These are phyloP conservation scores for Hippoglossus hippoglossus DNA, from an alignment of 2,797 vertebrate species.

Conservation along the genomic window DNA sequence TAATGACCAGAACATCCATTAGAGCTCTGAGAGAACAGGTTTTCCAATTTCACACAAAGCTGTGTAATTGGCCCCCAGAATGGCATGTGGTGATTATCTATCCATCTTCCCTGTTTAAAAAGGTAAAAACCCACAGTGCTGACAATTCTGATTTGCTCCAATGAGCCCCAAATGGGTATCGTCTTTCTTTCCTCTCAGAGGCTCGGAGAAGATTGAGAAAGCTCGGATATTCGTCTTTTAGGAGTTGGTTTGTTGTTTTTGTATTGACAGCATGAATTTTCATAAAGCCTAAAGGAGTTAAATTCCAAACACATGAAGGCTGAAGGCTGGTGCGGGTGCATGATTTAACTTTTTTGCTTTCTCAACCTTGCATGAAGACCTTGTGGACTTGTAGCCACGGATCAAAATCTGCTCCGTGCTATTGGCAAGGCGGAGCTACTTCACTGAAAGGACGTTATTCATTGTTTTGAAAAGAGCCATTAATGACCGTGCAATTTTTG, in stretches of 20 bases:
- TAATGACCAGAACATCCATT: constrained; percentile 98
- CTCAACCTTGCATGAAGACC: constrained; percentile 35
- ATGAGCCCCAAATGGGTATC: constrained; percentile 75
- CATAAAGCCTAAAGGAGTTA: constrained; percentile 54
- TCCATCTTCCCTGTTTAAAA: constrained; percentile 84
- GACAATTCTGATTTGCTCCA: constrained; percentile 83
- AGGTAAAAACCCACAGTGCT: constrained; percentile 81
- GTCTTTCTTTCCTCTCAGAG: constrained; percentile 62
- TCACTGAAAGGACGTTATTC: constrained; percentile 48
- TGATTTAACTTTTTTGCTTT: constrained; percentile 64
- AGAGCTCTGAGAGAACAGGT: constrained; percentile 92
- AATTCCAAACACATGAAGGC: constrained; percentile 27
- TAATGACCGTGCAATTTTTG: constrained; percentile 52
- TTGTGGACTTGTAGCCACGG: constrained; percentile 18
- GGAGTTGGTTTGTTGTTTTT: constrained; percentile 63
- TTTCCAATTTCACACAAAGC: constrained; percentile 93
- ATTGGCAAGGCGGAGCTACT: constrained; percentile 13
- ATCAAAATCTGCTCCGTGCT: constrained; percentile 20
- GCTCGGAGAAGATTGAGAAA: constrained; percentile 45
- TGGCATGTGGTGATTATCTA: constrained; percentile 85
- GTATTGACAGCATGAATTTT: constrained; percentile 63
- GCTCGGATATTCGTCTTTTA: constrained; percentile 37
- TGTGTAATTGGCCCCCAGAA: constrained; percentile 85
- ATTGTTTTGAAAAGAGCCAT: constrained; percentile 46
- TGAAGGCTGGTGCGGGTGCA: constrained; percentile 25